Base-by-base conservation (phyloP, 2,797 vertebrate genomes). In the Chaetodon trifasciatus region DNA sequence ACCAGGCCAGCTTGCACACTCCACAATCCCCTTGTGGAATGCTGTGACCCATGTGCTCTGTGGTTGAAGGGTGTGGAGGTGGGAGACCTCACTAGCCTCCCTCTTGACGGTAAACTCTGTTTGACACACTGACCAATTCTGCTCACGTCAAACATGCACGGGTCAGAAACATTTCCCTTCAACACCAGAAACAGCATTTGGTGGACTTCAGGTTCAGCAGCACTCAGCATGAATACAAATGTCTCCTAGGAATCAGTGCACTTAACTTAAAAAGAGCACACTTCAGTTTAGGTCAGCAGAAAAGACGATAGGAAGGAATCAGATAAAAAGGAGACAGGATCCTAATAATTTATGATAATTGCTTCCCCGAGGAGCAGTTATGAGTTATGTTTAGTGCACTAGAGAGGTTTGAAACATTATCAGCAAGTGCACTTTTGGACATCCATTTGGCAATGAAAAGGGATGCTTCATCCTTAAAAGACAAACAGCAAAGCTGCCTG, bases 1-100 rank as follows among this genome's bases (percentile, higher is more conserved):
- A 93, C 68, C 72, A 85, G 58, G 86, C 93, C 88, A 93, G 91
- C 86, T 88, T 93, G 91, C 91, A 92, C 47, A 77, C 89, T 85
- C 88, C 91, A 91, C 93, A 93, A 92, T 86, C 55, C 3, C 84
- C 78, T 47, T 57, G 69, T 81, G 90, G 90, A 92, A 92, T 75
- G 84, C 87, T 52, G 55, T 78, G 85, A 87, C 82, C 81, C 79
- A 10, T 79, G 87, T 44, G 81, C 68, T 86, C 72, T 53, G 86
- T 65, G 86, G 87, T 79, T 75, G 56, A 68, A 58, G 87, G 87
- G 82, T 82, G 87, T 80, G 85, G 82, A 73, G 40, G 58, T 19
- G 66, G 42, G 49, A 24, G 62, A 62, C 21, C 75, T 68, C 49
- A 79, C 56, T 78, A 17, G 7, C 56, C 62, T 69, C 56, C 68